A percentile compares a stretch with the other conserved stretches of the same genome.
Evolutionary conservation across 1,140 invertebrate species (phyloP).

Genomic region (Odontomachus brunneus): DNA sequence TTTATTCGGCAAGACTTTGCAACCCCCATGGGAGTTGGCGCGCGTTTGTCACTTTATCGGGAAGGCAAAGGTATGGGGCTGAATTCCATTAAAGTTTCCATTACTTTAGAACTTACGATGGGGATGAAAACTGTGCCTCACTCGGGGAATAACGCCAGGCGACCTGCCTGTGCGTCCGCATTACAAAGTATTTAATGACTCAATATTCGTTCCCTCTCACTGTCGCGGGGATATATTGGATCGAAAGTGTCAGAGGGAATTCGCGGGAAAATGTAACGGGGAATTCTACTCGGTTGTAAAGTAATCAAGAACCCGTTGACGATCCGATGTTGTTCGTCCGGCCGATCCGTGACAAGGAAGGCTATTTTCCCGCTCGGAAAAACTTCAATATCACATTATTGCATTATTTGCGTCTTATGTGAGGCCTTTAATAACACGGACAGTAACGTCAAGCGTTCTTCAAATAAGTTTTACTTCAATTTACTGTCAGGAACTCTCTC

Average conservation of each 20-base stretch:
- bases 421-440: too few species aligned
- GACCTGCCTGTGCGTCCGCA: background rate
- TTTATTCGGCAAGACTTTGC: background rate
- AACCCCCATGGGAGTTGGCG: background rate
- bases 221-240: background rate
- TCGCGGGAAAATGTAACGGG: background rate
- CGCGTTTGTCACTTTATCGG: constrained; percentile 28
- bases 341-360: background rate
- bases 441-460: too few species aligned
- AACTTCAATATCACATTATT: too few species aligned
- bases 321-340: too few species aligned
- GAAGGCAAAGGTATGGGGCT: background rate
- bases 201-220: constrained; percentile 4
- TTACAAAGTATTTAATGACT: constrained; percentile 49
- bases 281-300: background rate
- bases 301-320: background rate
- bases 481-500: too few species aligned
- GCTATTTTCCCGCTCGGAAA: background rate
- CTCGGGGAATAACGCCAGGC: constrained; percentile 6
- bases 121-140: constrained; percentile 37
- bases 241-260: constrained; percentile 28
- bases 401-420: too few species aligned
- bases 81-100: constrained; percentile 57
- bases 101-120: constrained; percentile 42
- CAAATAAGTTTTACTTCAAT: too few species aligned